Base-by-base conservation (phyloP, 2,888 invertebrate species). In the Diadegma fenestrale region DNA sequence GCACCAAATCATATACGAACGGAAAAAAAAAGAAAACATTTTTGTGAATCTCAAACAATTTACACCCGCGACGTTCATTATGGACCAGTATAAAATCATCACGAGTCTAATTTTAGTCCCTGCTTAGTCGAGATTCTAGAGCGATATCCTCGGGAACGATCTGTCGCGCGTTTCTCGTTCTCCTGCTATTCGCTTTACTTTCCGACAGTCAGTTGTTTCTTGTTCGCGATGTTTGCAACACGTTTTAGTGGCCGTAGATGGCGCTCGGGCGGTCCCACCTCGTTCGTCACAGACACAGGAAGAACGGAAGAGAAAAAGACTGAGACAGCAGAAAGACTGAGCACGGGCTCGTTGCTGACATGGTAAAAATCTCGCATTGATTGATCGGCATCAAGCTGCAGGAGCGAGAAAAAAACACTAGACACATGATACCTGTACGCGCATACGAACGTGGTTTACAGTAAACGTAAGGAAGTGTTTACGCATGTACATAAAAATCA, bases 201-300 rank as follows among this genome's bases (percentile, higher is more conserved):
- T 88, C 90, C 89, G 89, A 91, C 90, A 90, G 92, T 91, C 90
- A 90, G 91, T 91, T 88, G 87, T 89, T 92, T 92, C 92, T 92
- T 92, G 90, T 91, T 89, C 88, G 89, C 89, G 89, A 91, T 91
- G 91, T 92, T 91, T 91, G 91, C 90, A 90, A 91, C 92, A 92
- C 92, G 92, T 91, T 92, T 92, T 91, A 92, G 90, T 91, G 89
- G 77, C 92, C 92, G 88, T 92, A 92, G 91, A 92, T 91, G 92
- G 92, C n/a, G 75, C 80, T 82, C 85, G 90, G 87, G 90, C 91
- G 90, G 92, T 87, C 90, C 88, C 88, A 89, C 89, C 68, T 69
- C 63, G 22, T 68, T 51, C 73, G 14, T 66, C 12, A 73, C 86
- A 77, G 66, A 45, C 71, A 80, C 61, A 63, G 30, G 43, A 33